A percentile compares a stretch with the other conserved stretches of the same genome.
Conservation (phyloP, 2,113 vertebrate genomes). For the Crocuta crocuta region DNA sequence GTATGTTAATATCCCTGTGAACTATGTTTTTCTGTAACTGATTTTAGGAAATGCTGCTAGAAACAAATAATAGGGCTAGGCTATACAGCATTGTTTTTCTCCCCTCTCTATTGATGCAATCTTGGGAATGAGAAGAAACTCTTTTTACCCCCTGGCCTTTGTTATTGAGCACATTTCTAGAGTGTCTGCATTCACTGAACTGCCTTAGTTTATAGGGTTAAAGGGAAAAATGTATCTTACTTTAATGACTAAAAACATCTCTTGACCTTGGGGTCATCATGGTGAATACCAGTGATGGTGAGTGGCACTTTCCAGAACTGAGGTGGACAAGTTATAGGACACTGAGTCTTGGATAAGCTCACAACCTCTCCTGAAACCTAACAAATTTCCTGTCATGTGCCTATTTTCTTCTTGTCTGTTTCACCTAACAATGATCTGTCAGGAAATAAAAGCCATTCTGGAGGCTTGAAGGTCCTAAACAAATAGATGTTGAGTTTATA, state of each 20-base stretch:
- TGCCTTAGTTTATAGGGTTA: constrained; percentile 6
- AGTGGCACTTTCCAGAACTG: not conserved
- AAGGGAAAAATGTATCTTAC: not conserved
- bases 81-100: not conserved
- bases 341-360: not conserved
- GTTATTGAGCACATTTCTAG: not conserved
- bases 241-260: constrained; percentile 6
- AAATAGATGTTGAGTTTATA: not conserved
- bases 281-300: not conserved
- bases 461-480: not conserved
- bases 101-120: not conserved
- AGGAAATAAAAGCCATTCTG: constrained; percentile 34
- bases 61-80: not conserved
- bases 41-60: constrained; percentile 45
- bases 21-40: not conserved
- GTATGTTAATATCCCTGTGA: not conserved
- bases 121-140: not conserved
- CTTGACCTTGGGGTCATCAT: not conserved
- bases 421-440: not conserved
- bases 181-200: not conserved
- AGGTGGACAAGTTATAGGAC: not conserved
- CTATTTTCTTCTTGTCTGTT: constrained; percentile 42
- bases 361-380: not conserved
- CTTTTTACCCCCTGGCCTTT: not conserved
- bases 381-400: not conserved